Evolutionary conservation across 2,113 vertebrate species (phyloP).

Genomic region (Agapornis roseicollis): DNA sequence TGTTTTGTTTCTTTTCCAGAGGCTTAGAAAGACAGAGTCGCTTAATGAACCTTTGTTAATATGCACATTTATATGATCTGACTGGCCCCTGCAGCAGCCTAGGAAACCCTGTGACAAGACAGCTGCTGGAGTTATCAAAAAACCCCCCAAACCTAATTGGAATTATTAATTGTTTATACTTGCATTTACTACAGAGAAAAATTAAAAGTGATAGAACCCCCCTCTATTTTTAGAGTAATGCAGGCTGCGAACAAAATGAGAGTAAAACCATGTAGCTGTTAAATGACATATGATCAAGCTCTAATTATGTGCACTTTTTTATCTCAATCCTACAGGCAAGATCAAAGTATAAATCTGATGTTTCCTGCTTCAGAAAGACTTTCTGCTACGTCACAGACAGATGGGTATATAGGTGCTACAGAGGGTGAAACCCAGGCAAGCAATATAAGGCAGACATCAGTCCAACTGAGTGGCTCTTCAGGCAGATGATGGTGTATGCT

Average conservation of each 20-base stretch:
- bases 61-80: constrained; percentile 60
- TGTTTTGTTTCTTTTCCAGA: constrained; percentile 35
- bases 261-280: neutral
- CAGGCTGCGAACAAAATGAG: neutral
- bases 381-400: neutral
- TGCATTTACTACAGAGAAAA: neutral
- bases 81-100: constrained; percentile 36
- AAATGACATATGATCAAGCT: neutral
- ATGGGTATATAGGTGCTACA: neutral
- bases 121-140: neutral
- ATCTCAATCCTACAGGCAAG: neutral
- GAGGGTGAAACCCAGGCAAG: neutral
- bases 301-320: neutral
- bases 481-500: neutral
- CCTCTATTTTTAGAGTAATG: neutral
- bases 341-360: neutral
- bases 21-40: constrained; percentile 4
- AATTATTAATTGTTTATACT: constrained; percentile 41
- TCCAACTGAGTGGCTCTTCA: neutral
- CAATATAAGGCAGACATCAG: neutral
- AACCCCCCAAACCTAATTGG: neutral
- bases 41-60: constrained; percentile 63
- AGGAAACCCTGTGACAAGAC: constrained; percentile 38
- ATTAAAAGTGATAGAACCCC: neutral
- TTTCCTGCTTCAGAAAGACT: neutral